A percentile compares a stretch with the other conserved stretches of the same genome.
These are phyloP conservation scores for Malacoctenus gilli DNA, from an alignment of 2,797 vertebrate genomes.

Conservation along the genomic window DNA sequence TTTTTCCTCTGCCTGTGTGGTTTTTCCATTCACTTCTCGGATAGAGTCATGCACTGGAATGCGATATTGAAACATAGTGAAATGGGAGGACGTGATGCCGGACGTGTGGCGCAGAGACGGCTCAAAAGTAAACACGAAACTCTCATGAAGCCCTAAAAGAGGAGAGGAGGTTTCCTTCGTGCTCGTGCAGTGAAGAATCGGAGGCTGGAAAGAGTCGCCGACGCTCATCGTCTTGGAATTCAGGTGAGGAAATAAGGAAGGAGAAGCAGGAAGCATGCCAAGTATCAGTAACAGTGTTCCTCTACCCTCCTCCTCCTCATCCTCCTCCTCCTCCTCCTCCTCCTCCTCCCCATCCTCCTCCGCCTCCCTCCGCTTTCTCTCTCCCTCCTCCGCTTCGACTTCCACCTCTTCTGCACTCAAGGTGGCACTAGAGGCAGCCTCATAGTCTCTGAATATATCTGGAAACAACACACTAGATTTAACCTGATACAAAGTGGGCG, in stretches of 20 bases:
- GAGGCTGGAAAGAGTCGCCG: background rate
- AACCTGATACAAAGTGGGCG: conserved; percentile 8
- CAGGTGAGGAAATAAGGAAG: conserved; percentile 16
- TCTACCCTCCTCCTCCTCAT: conserved; percentile 74
- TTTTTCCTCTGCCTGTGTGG: conserved; percentile 9
- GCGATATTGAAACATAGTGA: background rate
- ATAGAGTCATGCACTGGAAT: background rate
- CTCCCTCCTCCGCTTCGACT: conserved; percentile 62
- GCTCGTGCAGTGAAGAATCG: conserved; percentile 33
- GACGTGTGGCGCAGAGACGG: background rate
- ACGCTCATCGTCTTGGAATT: conserved; percentile 17
- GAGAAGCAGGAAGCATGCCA: conserved; percentile 68
- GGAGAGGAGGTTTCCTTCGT: conserved; percentile 48
- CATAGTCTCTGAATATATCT: conserved; percentile 78
- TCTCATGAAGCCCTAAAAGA: conserved; percentile 20
- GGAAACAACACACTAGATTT: conserved; percentile 61
- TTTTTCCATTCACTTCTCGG: background rate
- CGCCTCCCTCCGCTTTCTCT: conserved; percentile 54
- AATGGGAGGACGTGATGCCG: background rate
- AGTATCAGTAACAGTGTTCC: conserved; percentile 61
- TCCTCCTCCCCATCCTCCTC: conserved; percentile 55
- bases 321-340: conserved; percentile 51
- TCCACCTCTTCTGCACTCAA: conserved; percentile 66
- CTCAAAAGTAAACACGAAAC: conserved; percentile 2
- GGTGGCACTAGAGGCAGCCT: conserved; percentile 74